Evolutionary conservation across 2,797 vertebrate genomes (phyloP).

Genomic region (Bovichtus variegatus): DNA sequence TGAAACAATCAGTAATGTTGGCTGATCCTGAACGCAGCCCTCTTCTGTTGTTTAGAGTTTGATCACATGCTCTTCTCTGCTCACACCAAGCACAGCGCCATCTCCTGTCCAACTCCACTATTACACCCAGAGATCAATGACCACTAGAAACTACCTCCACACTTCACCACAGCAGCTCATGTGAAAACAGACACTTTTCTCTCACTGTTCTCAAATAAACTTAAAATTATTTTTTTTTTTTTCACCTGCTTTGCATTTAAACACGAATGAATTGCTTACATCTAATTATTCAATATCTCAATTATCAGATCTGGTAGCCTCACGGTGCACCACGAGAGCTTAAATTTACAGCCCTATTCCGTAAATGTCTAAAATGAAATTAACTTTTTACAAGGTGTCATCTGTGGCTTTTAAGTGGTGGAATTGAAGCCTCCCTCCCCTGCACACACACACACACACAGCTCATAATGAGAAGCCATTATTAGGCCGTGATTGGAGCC

Average conservation of each 20-base stretch:
- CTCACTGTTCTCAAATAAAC: conserved; percentile 31
- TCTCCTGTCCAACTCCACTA: conserved; percentile 73
- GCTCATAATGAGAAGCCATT: conserved; percentile 83
- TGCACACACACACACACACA: neutral
- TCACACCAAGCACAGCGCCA: conserved; percentile 75
- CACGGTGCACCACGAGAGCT: conserved; percentile 60
- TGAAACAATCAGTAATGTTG: conserved; percentile 45
- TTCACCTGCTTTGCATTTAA: conserved; percentile 62
- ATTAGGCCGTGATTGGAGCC: conserved; percentile 82
- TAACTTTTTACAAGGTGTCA: conserved; percentile 85
- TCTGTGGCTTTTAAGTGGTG: conserved; percentile 82
- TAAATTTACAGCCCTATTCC: conserved; percentile 80
- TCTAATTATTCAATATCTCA: conserved; percentile 80
- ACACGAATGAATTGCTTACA: conserved; percentile 70
- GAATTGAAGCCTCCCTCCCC: conserved; percentile 65
- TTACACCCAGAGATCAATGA: conserved; percentile 58
- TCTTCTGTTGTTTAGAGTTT: conserved; percentile 33
- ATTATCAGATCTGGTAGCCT: conserved; percentile 74
- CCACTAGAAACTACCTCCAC: neutral
- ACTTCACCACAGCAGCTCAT: neutral
- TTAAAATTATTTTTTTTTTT: conserved; percentile 7
- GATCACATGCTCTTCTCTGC: conserved; percentile 50
- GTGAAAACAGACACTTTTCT: conserved; percentile 33
- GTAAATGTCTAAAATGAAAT: conserved; percentile 84
- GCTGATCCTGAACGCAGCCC: conserved; percentile 55